Conservation (phyloP, 2,113 vertebrate genomes). For the Solenodon paradoxus region DNA sequence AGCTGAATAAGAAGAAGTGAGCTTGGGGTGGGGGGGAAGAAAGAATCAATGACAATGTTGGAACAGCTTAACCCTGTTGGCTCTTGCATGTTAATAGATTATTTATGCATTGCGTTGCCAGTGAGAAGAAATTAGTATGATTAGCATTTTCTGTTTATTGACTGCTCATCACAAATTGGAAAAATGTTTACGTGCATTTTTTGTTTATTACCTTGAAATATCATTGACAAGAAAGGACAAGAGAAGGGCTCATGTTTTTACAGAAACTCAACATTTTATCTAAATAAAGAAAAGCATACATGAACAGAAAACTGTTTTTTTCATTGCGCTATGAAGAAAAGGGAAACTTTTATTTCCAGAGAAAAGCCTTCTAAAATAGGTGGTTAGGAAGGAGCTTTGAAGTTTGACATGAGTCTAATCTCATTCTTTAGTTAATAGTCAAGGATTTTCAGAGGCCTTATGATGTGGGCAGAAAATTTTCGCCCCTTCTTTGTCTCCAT, state of each 20-base stretch:
- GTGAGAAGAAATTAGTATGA: constrained; percentile 80
- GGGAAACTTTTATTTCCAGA: constrained; percentile 57
- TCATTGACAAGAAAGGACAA: constrained; percentile 56
- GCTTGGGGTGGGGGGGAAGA: constrained; percentile 63
- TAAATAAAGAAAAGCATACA: constrained; percentile 20
- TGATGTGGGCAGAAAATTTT: constrained; percentile 55
- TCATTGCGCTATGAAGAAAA: constrained; percentile 55
- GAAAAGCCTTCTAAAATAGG: constrained; percentile 60
- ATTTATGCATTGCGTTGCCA: constrained; percentile 78
- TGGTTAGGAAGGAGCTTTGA: constrained; percentile 66
- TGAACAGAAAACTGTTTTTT: constrained; percentile 59
- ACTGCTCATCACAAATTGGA: constrained; percentile 76
- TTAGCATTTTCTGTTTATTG: constrained; percentile 83
- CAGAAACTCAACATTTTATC: constrained; percentile 38
- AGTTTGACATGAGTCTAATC: constrained; percentile 68
- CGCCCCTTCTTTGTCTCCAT: background rate
- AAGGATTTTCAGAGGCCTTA: constrained; percentile 62
- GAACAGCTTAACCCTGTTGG: constrained; percentile 82
- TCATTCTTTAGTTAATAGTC: constrained; percentile 71
- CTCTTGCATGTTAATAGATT: constrained; percentile 78
- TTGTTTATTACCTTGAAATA: constrained; percentile 77
- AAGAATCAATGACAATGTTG: constrained; percentile 85
- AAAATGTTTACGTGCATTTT: constrained; percentile 76
- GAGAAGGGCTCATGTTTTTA: constrained; percentile 29
- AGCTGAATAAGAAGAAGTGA: constrained; percentile 76